Conservation (phyloP, 2,888 invertebrate genomes). For the Stictocephala bisonia region DNA sequence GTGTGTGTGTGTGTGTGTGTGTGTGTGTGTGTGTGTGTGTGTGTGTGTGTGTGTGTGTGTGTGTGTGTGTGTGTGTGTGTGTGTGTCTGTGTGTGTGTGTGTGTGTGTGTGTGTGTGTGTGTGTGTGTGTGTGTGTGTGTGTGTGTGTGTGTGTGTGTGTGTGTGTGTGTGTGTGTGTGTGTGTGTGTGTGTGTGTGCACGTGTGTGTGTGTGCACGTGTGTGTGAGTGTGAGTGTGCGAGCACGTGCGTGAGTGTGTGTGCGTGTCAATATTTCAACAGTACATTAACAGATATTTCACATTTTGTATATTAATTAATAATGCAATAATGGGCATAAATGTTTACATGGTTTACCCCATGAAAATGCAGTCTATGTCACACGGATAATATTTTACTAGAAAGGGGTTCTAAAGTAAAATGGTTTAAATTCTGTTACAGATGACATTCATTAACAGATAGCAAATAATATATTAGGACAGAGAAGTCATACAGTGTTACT, state of each 20-base stretch:
- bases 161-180: background rate
- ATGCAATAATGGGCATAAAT: too few species aligned
- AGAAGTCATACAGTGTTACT: too few species aligned
- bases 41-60: slow-evolving; percentile 22
- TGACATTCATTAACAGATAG: too few species aligned
- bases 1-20: slow-evolving; percentile 19
- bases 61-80: slow-evolving; percentile 2
- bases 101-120: background rate
- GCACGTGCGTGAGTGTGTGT: background rate
- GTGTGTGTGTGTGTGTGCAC: background rate
- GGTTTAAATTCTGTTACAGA: too few species aligned
- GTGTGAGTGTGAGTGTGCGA: background rate
- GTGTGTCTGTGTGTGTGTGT: background rate
- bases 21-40: slow-evolving; percentile 8
- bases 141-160: background rate
- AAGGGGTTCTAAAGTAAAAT: too few species aligned
- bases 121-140: background rate
- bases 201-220: background rate
- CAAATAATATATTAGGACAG: too few species aligned
- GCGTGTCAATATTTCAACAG: background rate
- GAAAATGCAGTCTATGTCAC: too few species aligned
- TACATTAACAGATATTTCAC: too few species aligned
- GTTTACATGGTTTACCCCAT: too few species aligned
- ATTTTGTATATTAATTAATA: too few species aligned
- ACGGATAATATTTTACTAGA: too few species aligned